Base-by-base conservation (phyloP, 2,113 vertebrate genomes). In the Picathartes gymnocephalus region DNA sequence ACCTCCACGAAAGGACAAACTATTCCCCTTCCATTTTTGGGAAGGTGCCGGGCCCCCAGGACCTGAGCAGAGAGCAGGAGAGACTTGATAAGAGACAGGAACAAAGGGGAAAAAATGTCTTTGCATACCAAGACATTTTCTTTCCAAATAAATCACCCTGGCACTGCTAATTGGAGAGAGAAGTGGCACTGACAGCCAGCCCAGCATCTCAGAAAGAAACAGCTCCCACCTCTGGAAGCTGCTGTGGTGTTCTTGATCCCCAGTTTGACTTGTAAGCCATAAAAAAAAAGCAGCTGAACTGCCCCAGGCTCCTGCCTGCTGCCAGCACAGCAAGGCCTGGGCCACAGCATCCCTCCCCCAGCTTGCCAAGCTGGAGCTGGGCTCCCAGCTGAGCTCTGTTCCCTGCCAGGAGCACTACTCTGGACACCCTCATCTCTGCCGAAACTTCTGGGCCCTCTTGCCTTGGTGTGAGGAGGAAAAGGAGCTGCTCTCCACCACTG, bases 1-100 rank as follows among this genome's bases (percentile, higher is more conserved):
- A 99, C 98, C 98, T 99, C 99, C 72, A 99, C 99, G 4, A 99
- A 98, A 7, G 99, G 99, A 79, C 99, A 99, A 87, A 99, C 99
- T 0, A 99, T 99, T 81, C 99, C 99, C 13, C 99, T 98, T 16
- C 99, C 99, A 0, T 99, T 99, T 95, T 99, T 99, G 11, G 99
- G 99, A 73, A 99, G 97, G 92, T 99, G 99, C 22, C 99, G 98
- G 6, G 99, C 99, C 5, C 99, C 99, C 96, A 99, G 95, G 51
- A 99, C 98, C 99, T 99, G 93, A 81, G 39, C 53, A 81, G 60
- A 71, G 42, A 91, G 48, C 62, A 76, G 25, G 66, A 57, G 48
- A 95, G 61, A 65, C 37, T 81, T 40, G 17, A 42, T 83, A 66
- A 86, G 68, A 44, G 68, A 50, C 2, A 4, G 44, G 39, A 90